These are phyloP conservation scores for Paratrypauchen microcephalus DNA, from an alignment of 2,797 vertebrate genomes.

Conservation along the genomic window DNA sequence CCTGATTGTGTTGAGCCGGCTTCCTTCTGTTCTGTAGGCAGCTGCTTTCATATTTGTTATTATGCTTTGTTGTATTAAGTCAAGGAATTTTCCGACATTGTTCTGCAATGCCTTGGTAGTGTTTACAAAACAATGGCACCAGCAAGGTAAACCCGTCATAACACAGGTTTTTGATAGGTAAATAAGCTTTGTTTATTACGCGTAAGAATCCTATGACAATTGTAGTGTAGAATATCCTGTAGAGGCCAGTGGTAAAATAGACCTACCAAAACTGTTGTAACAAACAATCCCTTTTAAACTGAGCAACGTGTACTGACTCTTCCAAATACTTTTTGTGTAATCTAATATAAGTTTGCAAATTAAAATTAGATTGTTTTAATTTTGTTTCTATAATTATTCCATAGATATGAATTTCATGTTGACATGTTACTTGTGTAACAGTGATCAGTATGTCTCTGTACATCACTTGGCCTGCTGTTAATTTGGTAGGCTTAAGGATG, in stretches of 20 bases:
- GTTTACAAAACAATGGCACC: constrained; percentile 77
- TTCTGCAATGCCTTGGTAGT: constrained; percentile 72
- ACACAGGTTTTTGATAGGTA: constrained; percentile 75
- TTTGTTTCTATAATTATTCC: constrained; percentile 78
- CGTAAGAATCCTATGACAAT: constrained; percentile 69
- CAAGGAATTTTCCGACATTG: constrained; percentile 81
- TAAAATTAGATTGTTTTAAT: constrained; percentile 99
- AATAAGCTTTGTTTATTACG: constrained; percentile 74
- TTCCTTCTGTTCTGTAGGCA: constrained; percentile 86
- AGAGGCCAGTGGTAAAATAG: constrained; percentile 77
- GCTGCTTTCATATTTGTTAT: constrained; percentile 79
- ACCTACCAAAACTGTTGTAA: constrained; percentile 72
- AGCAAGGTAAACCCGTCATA: constrained; percentile 72
- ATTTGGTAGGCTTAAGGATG: not conserved
- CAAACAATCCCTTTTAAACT: constrained; percentile 84
- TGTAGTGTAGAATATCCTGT: constrained; percentile 79
- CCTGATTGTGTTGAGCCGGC: constrained; percentile 76
- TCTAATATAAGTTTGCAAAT: constrained; percentile 99
- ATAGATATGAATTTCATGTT: not conserved
- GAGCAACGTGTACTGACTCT: constrained; percentile 88
- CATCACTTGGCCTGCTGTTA: not conserved
- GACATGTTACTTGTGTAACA: not conserved
- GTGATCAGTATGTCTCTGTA: not conserved
- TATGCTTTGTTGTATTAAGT: constrained; percentile 80
- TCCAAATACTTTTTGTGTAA: constrained; percentile 94